These are phyloP conservation scores for Escarpia spicata DNA, from an alignment of 2,888 invertebrate species.

Conservation along the genomic window DNA sequence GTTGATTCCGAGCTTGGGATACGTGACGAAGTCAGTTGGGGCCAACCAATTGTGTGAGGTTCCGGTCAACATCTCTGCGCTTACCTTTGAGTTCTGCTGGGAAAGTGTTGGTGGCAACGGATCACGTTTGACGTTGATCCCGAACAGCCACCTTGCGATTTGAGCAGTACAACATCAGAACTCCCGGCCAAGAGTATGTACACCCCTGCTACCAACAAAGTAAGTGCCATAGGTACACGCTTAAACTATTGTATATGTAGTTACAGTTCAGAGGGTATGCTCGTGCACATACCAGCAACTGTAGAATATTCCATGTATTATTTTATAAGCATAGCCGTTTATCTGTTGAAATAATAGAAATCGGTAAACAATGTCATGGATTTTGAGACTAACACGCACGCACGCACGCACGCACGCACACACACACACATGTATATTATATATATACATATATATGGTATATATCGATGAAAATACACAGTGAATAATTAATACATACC, in stretches of 20 bases:
- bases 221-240: not conserved
- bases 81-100: not conserved
- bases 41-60: not conserved
- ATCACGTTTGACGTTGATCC: not conserved
- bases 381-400: no score
- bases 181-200: not conserved
- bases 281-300: not conserved
- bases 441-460: no score
- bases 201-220: not conserved
- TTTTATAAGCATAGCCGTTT: no score
- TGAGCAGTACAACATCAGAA: not conserved
- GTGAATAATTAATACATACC: not conserved
- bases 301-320: no score
- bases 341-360: no score
- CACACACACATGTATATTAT: no score
- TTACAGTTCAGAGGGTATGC: not conserved
- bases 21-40: not conserved
- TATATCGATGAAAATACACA: not conserved
- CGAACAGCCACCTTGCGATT: not conserved
- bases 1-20: not conserved
- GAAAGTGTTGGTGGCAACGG: not conserved
- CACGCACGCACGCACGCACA: no score
- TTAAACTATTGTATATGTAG: not conserved
- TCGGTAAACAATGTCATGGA: no score
- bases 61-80: not conserved